Evolutionary conservation across 2,113 vertebrate species (phyloP), one percentile per base, ranked within the genome.

Genomic region (Dasyprocta punctata): DNA sequence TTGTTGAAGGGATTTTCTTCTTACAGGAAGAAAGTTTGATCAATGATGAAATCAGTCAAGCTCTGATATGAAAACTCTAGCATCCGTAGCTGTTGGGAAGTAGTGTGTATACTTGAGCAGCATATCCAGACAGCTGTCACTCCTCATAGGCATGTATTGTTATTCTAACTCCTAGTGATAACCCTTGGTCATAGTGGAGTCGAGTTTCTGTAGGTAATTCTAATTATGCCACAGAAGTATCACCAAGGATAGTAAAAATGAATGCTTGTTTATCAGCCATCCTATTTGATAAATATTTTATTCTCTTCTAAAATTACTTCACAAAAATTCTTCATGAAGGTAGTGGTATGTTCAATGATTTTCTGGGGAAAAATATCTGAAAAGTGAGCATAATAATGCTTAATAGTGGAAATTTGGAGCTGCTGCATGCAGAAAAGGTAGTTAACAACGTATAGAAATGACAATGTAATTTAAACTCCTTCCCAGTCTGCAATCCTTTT

Each of bases 301-400:
- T 75, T 71, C 20, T 47, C 78, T 77, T 85, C 8, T 86, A 61
- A 90, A 93, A 94, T 47, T 47, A 69, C 8, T 78, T 88, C 26
- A 49, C 38, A 82, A n/a, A 36, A 16, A 17, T 60, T 90, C 22
- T 52, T 24, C 8, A 26, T 14, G n/a, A n/a, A n/a, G n/a, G n/a
- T n/a, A n/a, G n/a, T n/a, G n/a, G n/a, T n/a, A 89, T 3, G 7
- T 26, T 60, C 49, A 17, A 86, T 52, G 17, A 60, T 12, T 83
- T 93, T 20, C 38, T 91, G 33, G 19, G 49, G 44, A 83, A 7
- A 7, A 28, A 52, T 24, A 47, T 9, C 33, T 80, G 47, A 30
- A 56, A 65, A 86, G 3, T 83, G 2, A 67, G 49, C 17, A 47
- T 30, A 63, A 24, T 86, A 2, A 90, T 24, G 13, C 7, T 80